Conservation (phyloP, 2,797 vertebrate genomes). For the Coluber constrictor region DNA sequence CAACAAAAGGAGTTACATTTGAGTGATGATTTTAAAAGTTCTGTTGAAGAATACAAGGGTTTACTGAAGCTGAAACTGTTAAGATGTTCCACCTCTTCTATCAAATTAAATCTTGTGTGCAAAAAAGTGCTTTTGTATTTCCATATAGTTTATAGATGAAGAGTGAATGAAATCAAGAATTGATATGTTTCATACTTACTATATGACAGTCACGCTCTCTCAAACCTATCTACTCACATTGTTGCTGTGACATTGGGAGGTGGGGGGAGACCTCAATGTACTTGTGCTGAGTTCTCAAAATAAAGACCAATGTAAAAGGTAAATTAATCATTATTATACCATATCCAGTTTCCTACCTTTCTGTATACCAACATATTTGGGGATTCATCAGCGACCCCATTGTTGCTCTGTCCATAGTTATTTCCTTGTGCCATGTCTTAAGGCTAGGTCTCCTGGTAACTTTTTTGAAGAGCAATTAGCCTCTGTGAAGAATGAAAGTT, state of each 20-base stretch:
- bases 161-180: not conserved
- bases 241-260: not conserved
- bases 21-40: not conserved
- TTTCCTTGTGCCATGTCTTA: conserved; percentile 95
- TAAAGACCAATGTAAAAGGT: not conserved
- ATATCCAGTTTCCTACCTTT: conserved; percentile 80
- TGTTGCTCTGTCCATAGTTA: conserved; percentile 89
- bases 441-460: conserved; percentile 60
- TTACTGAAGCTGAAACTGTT: conserved; percentile 6
- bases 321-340: conserved; percentile 6
- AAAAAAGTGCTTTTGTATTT: not conserved
- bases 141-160: not conserved
- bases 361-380: conserved; percentile 97
- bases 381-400: conserved; percentile 91
- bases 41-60: not conserved
- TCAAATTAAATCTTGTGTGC: not conserved
- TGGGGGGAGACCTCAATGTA: not conserved
- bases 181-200: not conserved
- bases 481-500: conserved; percentile 68
- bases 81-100: not conserved
- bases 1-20: not conserved
- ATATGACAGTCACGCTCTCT: not conserved
- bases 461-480: conserved; percentile 60
- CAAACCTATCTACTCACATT: not conserved
- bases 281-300: not conserved